phyloP scores from a whole-genome alignment of 2,113 vertebrate species.

The Cervus canadensis region DNA sequence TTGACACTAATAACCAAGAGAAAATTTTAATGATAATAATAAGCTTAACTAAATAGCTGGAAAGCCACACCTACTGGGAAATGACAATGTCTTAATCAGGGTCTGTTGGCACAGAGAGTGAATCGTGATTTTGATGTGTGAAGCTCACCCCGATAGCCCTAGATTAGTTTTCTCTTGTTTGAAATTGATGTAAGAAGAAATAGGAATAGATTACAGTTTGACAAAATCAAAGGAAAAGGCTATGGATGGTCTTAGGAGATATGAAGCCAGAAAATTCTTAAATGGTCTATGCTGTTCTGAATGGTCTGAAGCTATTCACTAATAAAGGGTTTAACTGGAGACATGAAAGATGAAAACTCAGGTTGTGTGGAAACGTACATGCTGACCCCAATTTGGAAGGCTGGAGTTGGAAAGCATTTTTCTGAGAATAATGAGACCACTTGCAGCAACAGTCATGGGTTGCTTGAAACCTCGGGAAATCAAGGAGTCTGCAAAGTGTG shows the following conservation, averaged over 20 bases:
- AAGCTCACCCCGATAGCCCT: background rate
- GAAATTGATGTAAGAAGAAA: background rate
- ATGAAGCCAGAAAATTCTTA: background rate
- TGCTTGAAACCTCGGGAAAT: background rate
- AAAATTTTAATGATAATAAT: background rate
- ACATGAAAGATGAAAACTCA: background rate
- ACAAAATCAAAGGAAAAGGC: background rate
- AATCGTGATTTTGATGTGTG: fast-evolving
- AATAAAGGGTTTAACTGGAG: background rate
- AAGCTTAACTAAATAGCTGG: background rate
- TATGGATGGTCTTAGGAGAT: background rate
- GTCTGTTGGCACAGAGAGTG: no score
- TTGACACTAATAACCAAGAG: background rate
- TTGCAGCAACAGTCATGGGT: fast-evolving
- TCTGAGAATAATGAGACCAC: background rate
- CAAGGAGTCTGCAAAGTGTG: fast-evolving
- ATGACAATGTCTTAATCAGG: no score
- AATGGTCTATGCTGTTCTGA: background rate
- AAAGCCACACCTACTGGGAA: background rate
- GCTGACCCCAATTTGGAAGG: background rate
- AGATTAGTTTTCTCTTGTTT: background rate
- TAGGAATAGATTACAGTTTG: background rate
- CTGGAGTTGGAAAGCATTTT: background rate
- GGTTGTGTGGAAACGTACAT: background rate
- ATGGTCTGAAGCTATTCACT: background rate